Conservation (phyloP, 1,140 invertebrate species). For the Pentalonia nigronervosa region DNA sequence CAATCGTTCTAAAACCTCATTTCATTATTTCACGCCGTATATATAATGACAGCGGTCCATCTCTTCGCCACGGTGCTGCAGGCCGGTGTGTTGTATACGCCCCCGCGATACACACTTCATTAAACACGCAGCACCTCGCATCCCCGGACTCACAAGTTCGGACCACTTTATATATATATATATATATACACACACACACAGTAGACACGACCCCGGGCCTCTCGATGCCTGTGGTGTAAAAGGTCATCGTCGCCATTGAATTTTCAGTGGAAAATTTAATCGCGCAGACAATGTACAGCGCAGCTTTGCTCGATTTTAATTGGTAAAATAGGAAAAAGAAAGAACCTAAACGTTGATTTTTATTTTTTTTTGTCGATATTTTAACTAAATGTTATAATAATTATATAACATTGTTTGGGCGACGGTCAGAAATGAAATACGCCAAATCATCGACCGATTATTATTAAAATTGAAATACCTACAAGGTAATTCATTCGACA, state of each 20-base stretch:
- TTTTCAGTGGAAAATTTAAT: neutral
- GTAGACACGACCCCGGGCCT: neutral
- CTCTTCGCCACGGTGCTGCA: neutral
- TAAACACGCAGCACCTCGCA: neutral
- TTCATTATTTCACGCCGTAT: conserved; percentile 21
- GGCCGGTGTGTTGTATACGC: neutral
- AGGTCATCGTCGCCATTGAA: neutral
- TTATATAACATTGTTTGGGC: too few relatives aligned
- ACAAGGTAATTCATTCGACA: too few relatives aligned
- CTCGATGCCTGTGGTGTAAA: neutral
- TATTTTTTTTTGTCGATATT: neutral
- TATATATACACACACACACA: neutral
- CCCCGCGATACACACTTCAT: neutral
- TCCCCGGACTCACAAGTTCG: neutral
- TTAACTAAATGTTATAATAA: neutral
- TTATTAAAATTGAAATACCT: too few relatives aligned
- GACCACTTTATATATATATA: neutral
- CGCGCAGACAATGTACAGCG: neutral
- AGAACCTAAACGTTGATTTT: neutral
- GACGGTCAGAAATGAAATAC: too few relatives aligned
- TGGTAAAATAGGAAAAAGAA: neutral
- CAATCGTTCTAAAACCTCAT: conserved; percentile 35
- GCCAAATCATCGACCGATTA: too few relatives aligned
- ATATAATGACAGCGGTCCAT: conserved; percentile 39
- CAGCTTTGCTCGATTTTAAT: neutral